Conservation (phyloP, 2,888 invertebrate species). For the Ectropis crepuscularia region DNA sequence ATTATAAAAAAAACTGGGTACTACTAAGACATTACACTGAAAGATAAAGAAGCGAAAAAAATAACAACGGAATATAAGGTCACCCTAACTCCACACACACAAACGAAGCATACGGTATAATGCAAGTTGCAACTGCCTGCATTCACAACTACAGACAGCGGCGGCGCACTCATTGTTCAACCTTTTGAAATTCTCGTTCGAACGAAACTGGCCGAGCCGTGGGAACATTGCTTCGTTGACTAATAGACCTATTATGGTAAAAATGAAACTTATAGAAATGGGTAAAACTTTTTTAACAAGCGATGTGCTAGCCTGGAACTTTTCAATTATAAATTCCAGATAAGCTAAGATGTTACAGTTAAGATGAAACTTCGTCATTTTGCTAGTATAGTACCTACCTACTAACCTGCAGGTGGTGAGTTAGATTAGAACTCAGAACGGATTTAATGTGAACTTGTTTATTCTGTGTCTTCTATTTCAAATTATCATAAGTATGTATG, state of each 20-base stretch:
- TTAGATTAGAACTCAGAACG: too few relatives aligned
- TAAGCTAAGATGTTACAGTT: too few relatives aligned
- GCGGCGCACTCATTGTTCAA: conserved; percentile 70
- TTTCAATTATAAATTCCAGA: not conserved
- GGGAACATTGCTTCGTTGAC: conserved; percentile 61
- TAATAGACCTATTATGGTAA: conserved; percentile 42
- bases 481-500: too few relatives aligned
- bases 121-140: conserved; percentile 26
- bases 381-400: too few relatives aligned
- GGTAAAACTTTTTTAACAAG: not conserved
- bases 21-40: too few relatives aligned
- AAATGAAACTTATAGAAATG: conserved; percentile 18
- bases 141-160: conserved; percentile 21
- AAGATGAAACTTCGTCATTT: too few relatives aligned
- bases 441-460: too few relatives aligned
- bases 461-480: too few relatives aligned
- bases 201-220: conserved; percentile 72
- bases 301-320: conserved; percentile 2
- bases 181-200: conserved; percentile 75
- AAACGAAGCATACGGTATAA: conserved; percentile 7
- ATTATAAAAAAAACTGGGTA: too few relatives aligned
- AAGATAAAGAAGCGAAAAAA: too few relatives aligned
- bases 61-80: too few relatives aligned
- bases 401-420: too few relatives aligned
- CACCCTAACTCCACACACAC: conserved; percentile 1